These are phyloP conservation scores for Diplodus puntazzo DNA, from an alignment of 2,797 vertebrate species.

Conservation along the genomic window DNA sequence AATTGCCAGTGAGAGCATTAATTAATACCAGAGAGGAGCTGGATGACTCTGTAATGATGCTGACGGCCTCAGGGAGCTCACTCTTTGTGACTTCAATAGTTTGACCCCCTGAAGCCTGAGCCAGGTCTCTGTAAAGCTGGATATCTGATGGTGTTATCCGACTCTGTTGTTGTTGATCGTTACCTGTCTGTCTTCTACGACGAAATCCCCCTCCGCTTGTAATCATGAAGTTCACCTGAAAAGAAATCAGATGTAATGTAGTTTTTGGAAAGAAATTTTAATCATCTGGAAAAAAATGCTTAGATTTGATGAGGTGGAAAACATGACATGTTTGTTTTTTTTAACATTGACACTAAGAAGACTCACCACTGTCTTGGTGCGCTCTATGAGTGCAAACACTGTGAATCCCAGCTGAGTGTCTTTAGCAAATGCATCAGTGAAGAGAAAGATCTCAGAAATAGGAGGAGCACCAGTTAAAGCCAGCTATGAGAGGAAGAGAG, in stretches of 20 bases:
- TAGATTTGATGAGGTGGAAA: too few species aligned
- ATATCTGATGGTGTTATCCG: neutral
- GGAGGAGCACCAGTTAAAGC: slow-evolving; percentile 67
- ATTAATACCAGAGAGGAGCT: slow-evolving; percentile 61
- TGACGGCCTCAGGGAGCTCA: slow-evolving; percentile 49
- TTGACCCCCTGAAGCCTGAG: slow-evolving; percentile 70
- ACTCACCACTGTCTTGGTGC: slow-evolving; percentile 72
- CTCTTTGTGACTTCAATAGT: slow-evolving; percentile 58
- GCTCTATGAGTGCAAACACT: slow-evolving; percentile 73
- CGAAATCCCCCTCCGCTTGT: slow-evolving; percentile 1
- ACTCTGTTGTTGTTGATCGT: neutral
- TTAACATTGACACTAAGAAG: neutral
- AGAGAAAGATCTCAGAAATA: slow-evolving; percentile 79
- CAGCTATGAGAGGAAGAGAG: slow-evolving; percentile 51
- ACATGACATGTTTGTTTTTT: neutral
- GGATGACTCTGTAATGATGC: slow-evolving; percentile 62
- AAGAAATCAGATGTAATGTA: neutral
- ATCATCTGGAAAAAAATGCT: too few species aligned
- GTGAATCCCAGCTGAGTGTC: slow-evolving; percentile 59
- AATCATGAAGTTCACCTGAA: slow-evolving; percentile 76
- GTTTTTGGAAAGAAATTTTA: too few species aligned
- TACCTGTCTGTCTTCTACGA: slow-evolving; percentile 18
- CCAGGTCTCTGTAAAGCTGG: slow-evolving; percentile 62
- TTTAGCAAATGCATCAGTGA: slow-evolving; percentile 78
- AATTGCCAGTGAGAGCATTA: neutral